phyloP scores from a whole-genome alignment of 1,140 invertebrate genomes.

The Nasonia giraulti region DNA sequence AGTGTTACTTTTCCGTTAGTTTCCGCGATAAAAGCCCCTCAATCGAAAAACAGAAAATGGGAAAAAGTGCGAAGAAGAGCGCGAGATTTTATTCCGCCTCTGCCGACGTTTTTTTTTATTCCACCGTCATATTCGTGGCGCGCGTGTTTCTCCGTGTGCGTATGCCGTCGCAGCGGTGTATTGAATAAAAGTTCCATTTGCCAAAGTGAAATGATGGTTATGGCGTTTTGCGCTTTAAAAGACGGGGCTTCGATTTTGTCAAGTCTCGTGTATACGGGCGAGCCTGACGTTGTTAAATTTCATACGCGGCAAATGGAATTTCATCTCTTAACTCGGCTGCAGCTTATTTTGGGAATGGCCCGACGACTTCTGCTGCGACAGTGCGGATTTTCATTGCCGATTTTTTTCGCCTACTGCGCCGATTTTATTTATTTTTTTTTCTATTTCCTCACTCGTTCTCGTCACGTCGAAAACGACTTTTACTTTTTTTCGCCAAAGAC shows the following conservation, averaged over 20 bases:
- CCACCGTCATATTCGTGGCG: neutral
- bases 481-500: too few relatives aligned
- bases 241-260: slow-evolving; percentile 32
- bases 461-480: neutral
- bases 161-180: neutral
- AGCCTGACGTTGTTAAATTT: slow-evolving; percentile 22
- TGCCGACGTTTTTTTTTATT: neutral
- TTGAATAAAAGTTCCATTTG: slow-evolving; percentile 50
- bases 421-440: neutral
- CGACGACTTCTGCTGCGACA: too few relatives aligned
- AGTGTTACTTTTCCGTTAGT: slow-evolving; percentile 46
- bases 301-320: slow-evolving; percentile 35
- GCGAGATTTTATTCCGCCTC: slow-evolving; percentile 30
- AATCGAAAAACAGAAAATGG: slow-evolving; percentile 50
- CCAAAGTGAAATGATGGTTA: slow-evolving; percentile 46
- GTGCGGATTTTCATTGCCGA: neutral
- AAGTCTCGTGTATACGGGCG: slow-evolving; percentile 9
- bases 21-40: slow-evolving; percentile 48
- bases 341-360: slow-evolving; percentile 21
- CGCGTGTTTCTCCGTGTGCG: neutral
- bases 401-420: neutral
- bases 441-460: neutral
- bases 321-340: slow-evolving; percentile 34
- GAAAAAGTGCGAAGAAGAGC: slow-evolving; percentile 26
- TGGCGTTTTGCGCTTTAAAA: slow-evolving; percentile 45